Conservation (phyloP, 2,888 invertebrate species). For the Noctua comes region DNA sequence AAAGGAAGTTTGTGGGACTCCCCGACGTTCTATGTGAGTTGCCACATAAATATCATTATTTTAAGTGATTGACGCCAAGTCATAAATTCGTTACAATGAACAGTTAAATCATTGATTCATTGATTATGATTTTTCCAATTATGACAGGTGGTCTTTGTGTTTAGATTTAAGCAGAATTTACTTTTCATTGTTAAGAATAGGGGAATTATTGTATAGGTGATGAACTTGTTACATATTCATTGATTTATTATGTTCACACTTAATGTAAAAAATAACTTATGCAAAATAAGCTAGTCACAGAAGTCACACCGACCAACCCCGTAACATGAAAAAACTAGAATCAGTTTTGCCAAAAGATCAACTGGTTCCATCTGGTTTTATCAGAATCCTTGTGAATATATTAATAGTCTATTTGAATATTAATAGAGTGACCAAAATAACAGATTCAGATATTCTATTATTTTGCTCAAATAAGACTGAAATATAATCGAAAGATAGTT, state of each 20-base stretch:
- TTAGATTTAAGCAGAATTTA: not conserved
- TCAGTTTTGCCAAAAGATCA: conserved; percentile 33
- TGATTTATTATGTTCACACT: not conserved
- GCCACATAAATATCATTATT: not conserved
- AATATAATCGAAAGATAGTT: not conserved
- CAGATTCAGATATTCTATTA: conserved; percentile 1
- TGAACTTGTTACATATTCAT: not conserved
- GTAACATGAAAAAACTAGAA: conserved; percentile 28
- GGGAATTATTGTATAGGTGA: not conserved
- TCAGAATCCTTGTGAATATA: conserved; percentile 66
- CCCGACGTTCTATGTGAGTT: not conserved
- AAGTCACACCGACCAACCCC: conserved; percentile 2
- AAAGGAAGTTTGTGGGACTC: no score
- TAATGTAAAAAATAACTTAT: not conserved
- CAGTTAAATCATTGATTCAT: conserved; percentile 9
- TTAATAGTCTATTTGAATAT: conserved; percentile 51
- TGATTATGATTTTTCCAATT: conserved; percentile 1
- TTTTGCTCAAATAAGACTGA: conserved; percentile 1
- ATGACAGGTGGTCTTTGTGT: not conserved
- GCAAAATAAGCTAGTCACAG: not conserved
- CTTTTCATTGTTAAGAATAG: conserved; percentile 21
- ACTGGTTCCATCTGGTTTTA: conserved; percentile 64
- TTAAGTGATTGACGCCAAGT: not conserved
- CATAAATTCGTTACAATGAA: conserved; percentile 9
- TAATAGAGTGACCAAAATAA: conserved; percentile 65